Percentiles rank a stretch among this genome's conserved stretches.
These are phyloP conservation scores for Chromoteleia sp. DNA, from an alignment of 2,888 invertebrate species.

Conservation along the genomic window DNA sequence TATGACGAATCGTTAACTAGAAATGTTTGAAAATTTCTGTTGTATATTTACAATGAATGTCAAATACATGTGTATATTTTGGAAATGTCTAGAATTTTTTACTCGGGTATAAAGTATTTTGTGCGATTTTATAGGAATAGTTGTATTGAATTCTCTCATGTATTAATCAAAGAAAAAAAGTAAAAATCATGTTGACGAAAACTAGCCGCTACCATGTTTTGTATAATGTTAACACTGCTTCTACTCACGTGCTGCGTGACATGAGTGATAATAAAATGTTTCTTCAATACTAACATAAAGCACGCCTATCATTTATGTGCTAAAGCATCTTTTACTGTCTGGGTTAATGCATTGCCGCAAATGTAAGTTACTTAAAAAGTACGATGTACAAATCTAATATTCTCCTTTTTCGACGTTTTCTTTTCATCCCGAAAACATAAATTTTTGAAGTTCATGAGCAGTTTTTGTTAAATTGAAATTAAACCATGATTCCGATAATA, in stretches of 20 bases:
- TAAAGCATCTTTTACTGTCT: constrained; percentile 29
- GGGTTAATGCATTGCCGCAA: constrained; percentile 26
- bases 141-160: too few species aligned
- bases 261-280: constrained; percentile 2
- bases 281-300: constrained; percentile 6
- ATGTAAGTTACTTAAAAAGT: constrained; percentile 25
- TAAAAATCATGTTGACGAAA: too few species aligned
- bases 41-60: too few species aligned
- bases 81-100: too few species aligned
- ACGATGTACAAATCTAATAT: constrained; percentile 26
- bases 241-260: background rate
- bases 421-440: constrained; percentile 6
- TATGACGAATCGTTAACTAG: too few species aligned
- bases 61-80: too few species aligned
- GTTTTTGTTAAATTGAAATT: constrained; percentile 8
- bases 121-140: too few species aligned
- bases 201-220: background rate
- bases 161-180: too few species aligned
- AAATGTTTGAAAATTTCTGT: too few species aligned
- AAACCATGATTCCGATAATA: constrained; percentile 3
- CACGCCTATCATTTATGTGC: constrained; percentile 19
- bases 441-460: constrained; percentile 9
- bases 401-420: background rate
- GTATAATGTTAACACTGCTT: background rate
- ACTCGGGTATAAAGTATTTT: too few species aligned